Evolutionary conservation across 1,140 invertebrate species (phyloP).

Genomic region (Lordiphosa mommai): DNA sequence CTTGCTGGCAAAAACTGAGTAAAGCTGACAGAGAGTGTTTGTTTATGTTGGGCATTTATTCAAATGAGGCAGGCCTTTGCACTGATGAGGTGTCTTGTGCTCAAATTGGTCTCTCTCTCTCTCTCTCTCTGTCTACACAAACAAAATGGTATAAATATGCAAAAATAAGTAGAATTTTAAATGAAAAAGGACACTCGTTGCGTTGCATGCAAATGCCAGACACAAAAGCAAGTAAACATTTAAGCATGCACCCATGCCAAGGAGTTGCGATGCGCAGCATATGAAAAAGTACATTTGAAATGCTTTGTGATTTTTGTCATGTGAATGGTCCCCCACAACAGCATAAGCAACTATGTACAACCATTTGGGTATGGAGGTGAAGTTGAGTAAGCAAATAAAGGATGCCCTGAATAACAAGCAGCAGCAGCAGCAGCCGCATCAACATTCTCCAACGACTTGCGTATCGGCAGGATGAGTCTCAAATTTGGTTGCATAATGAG

Average conservation of each 20-base stretch:
- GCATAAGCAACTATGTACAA: constrained; percentile 38
- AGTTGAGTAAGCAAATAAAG: constrained; percentile 42
- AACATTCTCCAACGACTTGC: constrained; percentile 1
- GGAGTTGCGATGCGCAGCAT: constrained; percentile 60
- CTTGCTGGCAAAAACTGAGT: background rate
- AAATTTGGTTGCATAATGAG: constrained; percentile 42
- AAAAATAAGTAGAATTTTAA: constrained; percentile 72
- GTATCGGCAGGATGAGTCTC: constrained; percentile 1
- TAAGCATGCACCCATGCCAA: constrained; percentile 60
- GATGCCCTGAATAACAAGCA: constrained; percentile 63
- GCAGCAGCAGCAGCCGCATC: constrained; percentile 25
- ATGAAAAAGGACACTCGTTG: constrained; percentile 58
- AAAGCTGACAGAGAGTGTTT: background rate
- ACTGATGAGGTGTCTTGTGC: too few species aligned
- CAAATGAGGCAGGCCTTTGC: too few species aligned
- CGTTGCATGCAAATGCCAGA: constrained; percentile 69
- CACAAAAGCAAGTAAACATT: constrained; percentile 66
- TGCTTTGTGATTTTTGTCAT: constrained; percentile 73
- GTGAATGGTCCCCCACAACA: constrained; percentile 25
- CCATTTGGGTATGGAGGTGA: constrained; percentile 12
- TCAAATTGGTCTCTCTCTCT: background rate
- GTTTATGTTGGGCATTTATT: too few species aligned
- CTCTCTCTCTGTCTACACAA: constrained; percentile 35
- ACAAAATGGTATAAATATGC: constrained; percentile 58
- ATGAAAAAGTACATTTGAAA: constrained; percentile 67